These are phyloP conservation scores for Forbesichthys agassizii DNA, from an alignment of 2,113 vertebrate genomes.

Conservation along the genomic window DNA sequence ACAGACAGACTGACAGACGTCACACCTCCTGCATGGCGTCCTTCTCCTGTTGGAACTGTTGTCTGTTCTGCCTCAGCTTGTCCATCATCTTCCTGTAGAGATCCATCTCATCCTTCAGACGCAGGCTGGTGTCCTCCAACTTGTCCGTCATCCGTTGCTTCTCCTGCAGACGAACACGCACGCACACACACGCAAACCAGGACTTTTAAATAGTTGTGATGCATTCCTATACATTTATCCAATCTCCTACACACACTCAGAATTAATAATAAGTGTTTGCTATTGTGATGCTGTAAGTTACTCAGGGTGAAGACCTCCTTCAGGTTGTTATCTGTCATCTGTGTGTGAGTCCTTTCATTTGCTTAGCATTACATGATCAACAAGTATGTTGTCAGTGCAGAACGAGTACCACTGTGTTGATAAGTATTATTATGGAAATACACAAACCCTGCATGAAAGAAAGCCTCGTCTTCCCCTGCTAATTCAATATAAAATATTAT, in stretches of 20 bases:
- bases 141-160: slow-evolving; percentile 91
- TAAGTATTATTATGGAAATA: background rate
- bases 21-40: slow-evolving; percentile 92
- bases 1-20: slow-evolving; percentile 10
- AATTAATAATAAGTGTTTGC: background rate
- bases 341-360: background rate
- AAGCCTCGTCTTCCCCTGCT: too few relatives aligned
- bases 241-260: background rate
- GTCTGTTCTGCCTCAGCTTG: slow-evolving; percentile 89
- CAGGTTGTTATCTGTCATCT: background rate
- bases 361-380: background rate
- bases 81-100: slow-evolving; percentile 96
- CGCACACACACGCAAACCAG: background rate
- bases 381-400: background rate
- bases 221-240: background rate
- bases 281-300: background rate
- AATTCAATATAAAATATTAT: background rate
- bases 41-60: slow-evolving; percentile 91
- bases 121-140: slow-evolving; percentile 89
- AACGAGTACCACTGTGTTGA: background rate
- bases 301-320: background rate
- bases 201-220: background rate
- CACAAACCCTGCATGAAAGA: too few relatives aligned
- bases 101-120: slow-evolving; percentile 94
- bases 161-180: slow-evolving; percentile 74